Evolutionary conservation across 2,888 invertebrate genomes (phyloP).

Genomic region (Mallateleia sp.): DNA sequence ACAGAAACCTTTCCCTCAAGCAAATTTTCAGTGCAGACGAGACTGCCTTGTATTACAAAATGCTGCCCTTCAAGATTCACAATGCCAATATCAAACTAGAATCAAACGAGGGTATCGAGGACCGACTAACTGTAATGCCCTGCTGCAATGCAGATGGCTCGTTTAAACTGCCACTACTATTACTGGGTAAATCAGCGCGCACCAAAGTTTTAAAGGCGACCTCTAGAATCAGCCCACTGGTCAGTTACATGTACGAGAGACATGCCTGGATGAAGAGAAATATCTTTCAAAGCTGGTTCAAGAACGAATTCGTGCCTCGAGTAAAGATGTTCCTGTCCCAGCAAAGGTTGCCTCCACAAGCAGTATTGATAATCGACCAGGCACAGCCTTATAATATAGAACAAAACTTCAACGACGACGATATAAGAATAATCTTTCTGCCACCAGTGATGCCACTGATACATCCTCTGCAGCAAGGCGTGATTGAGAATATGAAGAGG

Average conservation of each 20-base stretch:
- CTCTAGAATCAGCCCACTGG: neutral
- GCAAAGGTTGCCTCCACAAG: slow-evolving; percentile 24
- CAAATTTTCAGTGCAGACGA: slow-evolving; percentile 60
- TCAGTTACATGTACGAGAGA: slow-evolving; percentile 27
- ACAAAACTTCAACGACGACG: slow-evolving; percentile 21
- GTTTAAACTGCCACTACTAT: slow-evolving; percentile 44
- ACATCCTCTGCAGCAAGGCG: slow-evolving; percentile 30
- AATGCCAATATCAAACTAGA: neutral
- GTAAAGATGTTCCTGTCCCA: slow-evolving; percentile 41
- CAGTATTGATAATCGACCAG: slow-evolving; percentile 54
- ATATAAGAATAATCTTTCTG: slow-evolving; percentile 35
- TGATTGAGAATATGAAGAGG: slow-evolving; percentile 32
- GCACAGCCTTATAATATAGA: slow-evolving; percentile 35
- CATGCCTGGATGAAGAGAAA: slow-evolving; percentile 35
- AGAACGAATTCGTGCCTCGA: slow-evolving; percentile 39
- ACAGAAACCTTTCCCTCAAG: too few relatives aligned
- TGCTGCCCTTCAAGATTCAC: neutral
- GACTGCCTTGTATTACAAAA: slow-evolving; percentile 36
- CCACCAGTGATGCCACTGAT: slow-evolving; percentile 54
- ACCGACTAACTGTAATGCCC: slow-evolving; percentile 50
- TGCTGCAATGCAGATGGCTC: slow-evolving; percentile 66
- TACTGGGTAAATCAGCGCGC: slow-evolving; percentile 32
- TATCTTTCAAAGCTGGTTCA: slow-evolving; percentile 47
- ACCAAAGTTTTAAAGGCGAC: slow-evolving; percentile 18
- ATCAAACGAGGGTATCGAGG: neutral